These are phyloP conservation scores for Vicugna pacos DNA, from an alignment of 2,113 vertebrate species.

Conservation along the genomic window DNA sequence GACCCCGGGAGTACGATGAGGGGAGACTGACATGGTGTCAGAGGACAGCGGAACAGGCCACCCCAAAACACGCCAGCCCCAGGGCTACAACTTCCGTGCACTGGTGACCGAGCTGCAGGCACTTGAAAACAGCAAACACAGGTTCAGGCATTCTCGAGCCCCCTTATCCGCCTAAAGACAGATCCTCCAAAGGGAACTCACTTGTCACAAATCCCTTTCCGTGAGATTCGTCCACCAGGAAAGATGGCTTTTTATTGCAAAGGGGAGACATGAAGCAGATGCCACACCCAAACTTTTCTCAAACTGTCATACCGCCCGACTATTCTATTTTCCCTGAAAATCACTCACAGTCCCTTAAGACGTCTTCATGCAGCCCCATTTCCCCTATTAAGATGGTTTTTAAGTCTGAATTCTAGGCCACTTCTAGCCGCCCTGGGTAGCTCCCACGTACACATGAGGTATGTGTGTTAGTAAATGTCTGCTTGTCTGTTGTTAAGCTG, in stretches of 20 bases:
- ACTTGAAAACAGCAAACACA: not conserved
- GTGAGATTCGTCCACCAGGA: not conserved
- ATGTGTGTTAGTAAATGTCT: not conserved
- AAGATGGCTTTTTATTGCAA: not conserved
- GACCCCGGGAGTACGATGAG: no score
- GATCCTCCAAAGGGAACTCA: not conserved
- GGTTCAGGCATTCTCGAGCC: not conserved
- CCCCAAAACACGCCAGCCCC: not conserved
- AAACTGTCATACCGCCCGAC: no score
- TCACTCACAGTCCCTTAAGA: not conserved
- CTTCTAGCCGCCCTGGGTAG: no score
- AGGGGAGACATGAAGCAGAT: not conserved
- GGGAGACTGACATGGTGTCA: no score
- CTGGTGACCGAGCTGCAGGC: not conserved
- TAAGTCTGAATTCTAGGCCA: not conserved
- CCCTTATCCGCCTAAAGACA: no score
- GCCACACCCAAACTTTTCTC: fast-evolving
- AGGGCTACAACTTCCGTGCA: fast-evolving
- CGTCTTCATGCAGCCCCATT: not conserved
- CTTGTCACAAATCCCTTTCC: not conserved
- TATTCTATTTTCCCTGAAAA: not conserved
- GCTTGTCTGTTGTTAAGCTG: not conserved
- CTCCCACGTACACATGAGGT: not conserved
- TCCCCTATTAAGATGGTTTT: not conserved
- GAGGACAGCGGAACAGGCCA: fast-evolving